phyloP scores from a whole-genome alignment of 2,888 invertebrate genomes.

The Chloroclystis v-ata region DNA sequence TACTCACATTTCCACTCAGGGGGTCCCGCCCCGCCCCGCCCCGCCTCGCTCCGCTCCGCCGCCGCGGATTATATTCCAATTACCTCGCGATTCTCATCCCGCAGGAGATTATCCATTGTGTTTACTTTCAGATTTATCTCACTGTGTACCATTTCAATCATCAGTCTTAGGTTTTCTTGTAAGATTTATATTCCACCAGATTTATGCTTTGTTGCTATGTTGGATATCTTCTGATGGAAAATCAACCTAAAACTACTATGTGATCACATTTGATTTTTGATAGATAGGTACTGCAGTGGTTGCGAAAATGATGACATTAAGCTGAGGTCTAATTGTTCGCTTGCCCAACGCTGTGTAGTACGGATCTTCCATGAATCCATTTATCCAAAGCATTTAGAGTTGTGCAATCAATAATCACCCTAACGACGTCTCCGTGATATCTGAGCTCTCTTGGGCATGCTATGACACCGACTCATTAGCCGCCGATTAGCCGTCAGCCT shows the following conservation, averaged over 20 bases:
- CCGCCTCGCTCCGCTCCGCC: too few species aligned
- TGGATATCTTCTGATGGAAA: too few species aligned
- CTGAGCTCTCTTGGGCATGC: constrained; percentile 12
- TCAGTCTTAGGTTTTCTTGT: background rate
- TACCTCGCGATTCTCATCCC: constrained; percentile 16
- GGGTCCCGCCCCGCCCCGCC: too few species aligned
- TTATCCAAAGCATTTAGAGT: constrained; percentile 8
- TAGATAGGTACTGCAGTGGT: too few species aligned
- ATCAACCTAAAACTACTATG: too few species aligned
- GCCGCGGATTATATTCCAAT: constrained; percentile 33
- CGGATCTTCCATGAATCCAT: constrained; percentile 5
- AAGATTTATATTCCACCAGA: too few species aligned
- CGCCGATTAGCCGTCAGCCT: constrained; percentile 5
- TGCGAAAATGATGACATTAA: too few species aligned
- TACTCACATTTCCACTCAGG: background rate
- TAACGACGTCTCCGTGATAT: constrained; percentile 18
- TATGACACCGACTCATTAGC: constrained; percentile 7
- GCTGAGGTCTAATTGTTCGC: too few species aligned
- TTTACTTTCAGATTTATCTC: constrained; percentile 5
- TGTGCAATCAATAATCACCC: constrained; percentile 16
- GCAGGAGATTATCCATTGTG: constrained; percentile 2
- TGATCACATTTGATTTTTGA: too few species aligned
- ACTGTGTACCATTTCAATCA: background rate
- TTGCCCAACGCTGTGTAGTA: too few species aligned
- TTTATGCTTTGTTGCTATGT: too few species aligned